These are phyloP conservation scores for Staurois parvus DNA, from an alignment of 2,797 vertebrate species.

Conservation along the genomic window DNA sequence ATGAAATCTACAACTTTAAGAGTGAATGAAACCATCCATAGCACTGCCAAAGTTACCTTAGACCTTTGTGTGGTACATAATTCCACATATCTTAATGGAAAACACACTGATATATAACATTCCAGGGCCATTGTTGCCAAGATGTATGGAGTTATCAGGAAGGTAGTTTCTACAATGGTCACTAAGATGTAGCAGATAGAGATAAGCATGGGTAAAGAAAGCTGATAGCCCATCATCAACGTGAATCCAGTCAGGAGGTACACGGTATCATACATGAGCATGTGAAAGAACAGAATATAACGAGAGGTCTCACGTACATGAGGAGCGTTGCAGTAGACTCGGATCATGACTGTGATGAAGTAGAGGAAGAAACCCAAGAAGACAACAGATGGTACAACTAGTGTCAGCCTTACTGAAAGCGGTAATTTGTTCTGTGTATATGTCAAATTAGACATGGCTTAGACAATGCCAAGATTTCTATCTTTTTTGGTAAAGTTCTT, in stretches of 20 bases:
- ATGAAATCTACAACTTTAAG: background rate
- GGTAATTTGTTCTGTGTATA: no score
- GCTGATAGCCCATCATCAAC: conserved; percentile 73
- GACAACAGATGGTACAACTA: conserved; percentile 12
- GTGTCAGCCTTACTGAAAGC: no score
- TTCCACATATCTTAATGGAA: conserved; percentile 69
- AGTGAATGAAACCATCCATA: background rate
- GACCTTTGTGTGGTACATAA: background rate
- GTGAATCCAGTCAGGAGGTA: conserved; percentile 71
- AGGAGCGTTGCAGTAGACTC: conserved; percentile 74
- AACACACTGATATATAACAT: conserved; percentile 79
- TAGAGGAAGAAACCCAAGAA: conserved; percentile 74
- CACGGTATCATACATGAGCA: conserved; percentile 79
- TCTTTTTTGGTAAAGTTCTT: no score
- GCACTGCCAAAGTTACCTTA: background rate
- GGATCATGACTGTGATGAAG: conserved; percentile 74
- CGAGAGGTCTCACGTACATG: conserved; percentile 76
- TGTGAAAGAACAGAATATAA: conserved; percentile 77
- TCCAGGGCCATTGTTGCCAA: conserved; percentile 80
- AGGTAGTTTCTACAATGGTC: conserved; percentile 43
- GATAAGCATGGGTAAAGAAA: conserved; percentile 65
- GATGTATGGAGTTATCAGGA: conserved; percentile 76
- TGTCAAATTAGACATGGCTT: no score
- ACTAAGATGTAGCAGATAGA: conserved; percentile 66
- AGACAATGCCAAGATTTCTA: no score